Evolutionary conservation across 2,113 vertebrate genomes (phyloP), one percentile per base, ranked within the genome.

Genomic region (Fulmarus glacialis): DNA sequence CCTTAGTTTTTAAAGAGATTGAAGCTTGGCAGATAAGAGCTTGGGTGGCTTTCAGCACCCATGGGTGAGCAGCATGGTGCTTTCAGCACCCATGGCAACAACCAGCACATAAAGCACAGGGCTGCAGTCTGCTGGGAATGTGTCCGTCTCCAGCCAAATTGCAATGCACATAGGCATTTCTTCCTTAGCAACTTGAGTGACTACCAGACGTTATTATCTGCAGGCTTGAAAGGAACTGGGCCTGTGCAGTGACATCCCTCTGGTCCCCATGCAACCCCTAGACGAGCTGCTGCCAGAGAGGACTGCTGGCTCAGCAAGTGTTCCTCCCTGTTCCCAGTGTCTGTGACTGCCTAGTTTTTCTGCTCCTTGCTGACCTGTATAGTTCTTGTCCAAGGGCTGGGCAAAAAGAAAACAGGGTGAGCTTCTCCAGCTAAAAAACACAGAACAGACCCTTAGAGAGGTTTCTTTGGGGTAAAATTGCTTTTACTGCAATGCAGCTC

Each of bases 141-240:
- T 11, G 12, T 12, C 38, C 26, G n/a, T 68, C 36, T 56, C 24
- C 32, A 38, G 50, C 40, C 62, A 10, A 26, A 6, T 2, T 42
- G 22, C 45, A 32, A 12, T 10, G 26, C 43, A 2, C 23, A 4
- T 2, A 14, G 17, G 2, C 4, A 6, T 13, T n/a, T 34, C 36
- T 81, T 78, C 36, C 23, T 6, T 3, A 30, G 40, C 77, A 34
- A 3, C 42, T 24, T 17, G 38, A 62, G 72, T 23, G 15, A 5
- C 32, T 30, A 4, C 45, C 32, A 30, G 68, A 50, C 24, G 5
- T 50, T 26, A 4, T 45, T 66, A 16, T 42, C 26, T 38, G 22
- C 23, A 43, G 70, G 24, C 36, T 45, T 32, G 40, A 42, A 63
- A 62, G 79, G 59, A 58, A 6, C 42, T 34, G 45, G 38, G 5